Conservation (phyloP, 2,888 invertebrate genomes). For the Lepidocyrtinus sp. region DNA sequence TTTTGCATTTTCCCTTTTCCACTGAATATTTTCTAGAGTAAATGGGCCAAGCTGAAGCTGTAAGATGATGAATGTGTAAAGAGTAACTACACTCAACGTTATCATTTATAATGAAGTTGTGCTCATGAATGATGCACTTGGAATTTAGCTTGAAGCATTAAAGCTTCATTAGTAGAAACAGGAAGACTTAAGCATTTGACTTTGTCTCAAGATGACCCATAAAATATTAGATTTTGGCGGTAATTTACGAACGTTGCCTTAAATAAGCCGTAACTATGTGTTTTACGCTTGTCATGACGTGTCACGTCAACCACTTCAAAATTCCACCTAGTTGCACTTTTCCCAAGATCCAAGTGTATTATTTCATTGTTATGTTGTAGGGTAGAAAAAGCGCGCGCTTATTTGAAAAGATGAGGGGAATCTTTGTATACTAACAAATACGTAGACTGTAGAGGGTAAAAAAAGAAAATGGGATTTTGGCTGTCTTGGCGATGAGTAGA, state of each 20-base stretch:
- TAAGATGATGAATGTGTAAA: too few relatives aligned
- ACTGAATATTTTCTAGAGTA: too few relatives aligned
- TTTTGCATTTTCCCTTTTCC: too few relatives aligned
- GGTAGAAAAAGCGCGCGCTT: background rate
- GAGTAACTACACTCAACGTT: too few relatives aligned
- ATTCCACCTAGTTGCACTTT: slow-evolving; percentile 36
- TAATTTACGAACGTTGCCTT: background rate
- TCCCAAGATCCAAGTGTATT: slow-evolving; percentile 5
- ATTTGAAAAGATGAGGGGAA: background rate
- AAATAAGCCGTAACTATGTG: background rate
- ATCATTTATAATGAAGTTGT: too few relatives aligned
- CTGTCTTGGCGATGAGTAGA: background rate
- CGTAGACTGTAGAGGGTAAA: background rate
- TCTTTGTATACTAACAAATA: background rate
- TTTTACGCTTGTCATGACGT: slow-evolving; percentile 20
- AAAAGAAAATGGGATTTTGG: slow-evolving; percentile 29
- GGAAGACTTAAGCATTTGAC: too few relatives aligned
- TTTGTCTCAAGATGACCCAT: too few relatives aligned
- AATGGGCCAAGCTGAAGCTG: too few relatives aligned
- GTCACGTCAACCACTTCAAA: slow-evolving; percentile 12
- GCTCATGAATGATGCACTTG: too few relatives aligned
- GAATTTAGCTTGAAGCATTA: too few relatives aligned
- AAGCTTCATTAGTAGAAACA: too few relatives aligned
- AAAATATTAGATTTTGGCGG: too few relatives aligned
- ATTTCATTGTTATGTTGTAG: slow-evolving; percentile 3